Base-by-base conservation (phyloP, 2,113 vertebrate genomes). In the Heliornis fulica region DNA sequence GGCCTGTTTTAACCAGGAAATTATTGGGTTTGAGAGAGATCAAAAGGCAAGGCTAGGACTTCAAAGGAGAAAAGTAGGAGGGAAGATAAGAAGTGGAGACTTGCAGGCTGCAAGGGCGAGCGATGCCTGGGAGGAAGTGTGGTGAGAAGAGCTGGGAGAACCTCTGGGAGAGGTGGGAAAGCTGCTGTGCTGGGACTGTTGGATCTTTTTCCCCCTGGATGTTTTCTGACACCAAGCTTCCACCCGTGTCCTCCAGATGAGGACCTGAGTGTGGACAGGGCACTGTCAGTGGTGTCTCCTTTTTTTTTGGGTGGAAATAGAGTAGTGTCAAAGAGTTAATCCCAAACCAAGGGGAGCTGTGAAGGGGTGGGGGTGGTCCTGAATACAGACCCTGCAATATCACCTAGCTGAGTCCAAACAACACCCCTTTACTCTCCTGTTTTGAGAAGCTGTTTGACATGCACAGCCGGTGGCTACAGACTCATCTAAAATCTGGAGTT, bases 61-160 rank as follows among this genome's bases (percentile, higher is more conserved):
- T 89, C 93, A 96, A 94, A 96, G 92, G 60, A 8, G 9, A 51
- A 40, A 32, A 53, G 91, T 89, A 77, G 90, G 84, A 85, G 96
- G 90, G 74, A 29, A 85, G 95, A 91, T 87, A 76, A 85, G 61
- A 69, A 64, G 41, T 8, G 78, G 92, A 90, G 90, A 36, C 84
- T 91, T 6, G 4, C 22, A 19, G 92, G 87, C 93, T 95, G 79
- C 53, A 9, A 22, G 89, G 76, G 34, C 26, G 72, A 87, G 79
- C 70, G 7, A 11, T 70, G 93, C 75, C 87, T 74, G 54, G 60
- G 5, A 93, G 95, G 72, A 10, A 74, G 7, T 19, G 15, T 34
- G 41, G 2, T 40, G 54, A 75, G 72, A 72, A 80, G 77, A 50
- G 7, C 71, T 18, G 3, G 12, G 28, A 7, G 13, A n/a, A 61